A percentile compares a stretch with the other conserved stretches of the same genome.
Evolutionary conservation across 37 sponge, comb jelly and placozoan genomes (phyloP).

Genomic region (Dysidea cf. avara): DNA sequence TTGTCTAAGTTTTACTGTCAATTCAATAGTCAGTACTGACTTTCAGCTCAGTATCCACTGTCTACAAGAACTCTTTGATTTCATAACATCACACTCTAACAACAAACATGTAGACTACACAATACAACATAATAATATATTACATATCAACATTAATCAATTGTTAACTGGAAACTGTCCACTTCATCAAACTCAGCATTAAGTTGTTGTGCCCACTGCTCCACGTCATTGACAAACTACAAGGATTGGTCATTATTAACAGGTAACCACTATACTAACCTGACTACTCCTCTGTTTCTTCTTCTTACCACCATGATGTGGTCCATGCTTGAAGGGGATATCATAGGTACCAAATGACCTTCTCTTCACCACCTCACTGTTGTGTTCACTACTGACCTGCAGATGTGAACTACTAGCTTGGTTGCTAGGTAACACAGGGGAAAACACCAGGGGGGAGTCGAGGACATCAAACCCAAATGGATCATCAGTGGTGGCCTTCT

Average conservation of each 20-base stretch:
- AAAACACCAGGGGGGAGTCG: constrained; percentile 26
- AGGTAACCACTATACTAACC: neutral
- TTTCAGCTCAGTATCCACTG: too few relatives aligned
- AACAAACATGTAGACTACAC: too few relatives aligned
- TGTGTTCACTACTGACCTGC: neutral
- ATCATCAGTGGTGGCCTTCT: neutral
- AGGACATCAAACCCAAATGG: constrained; percentile 48
- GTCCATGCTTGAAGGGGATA: constrained; percentile 3
- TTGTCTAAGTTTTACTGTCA: too few relatives aligned
- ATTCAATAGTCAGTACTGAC: too few relatives aligned
- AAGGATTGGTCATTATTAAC: neutral
- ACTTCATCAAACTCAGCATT: constrained; percentile 55
- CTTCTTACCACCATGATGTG: neutral
- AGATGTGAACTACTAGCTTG: neutral
- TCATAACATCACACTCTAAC: too few relatives aligned
- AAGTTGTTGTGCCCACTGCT: constrained; percentile 45
- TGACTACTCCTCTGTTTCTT: neutral
- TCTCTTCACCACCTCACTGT: neutral
- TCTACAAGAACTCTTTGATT: too few relatives aligned
- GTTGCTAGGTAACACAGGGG: constrained; percentile 12
- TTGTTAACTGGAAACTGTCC: constrained; percentile 41
- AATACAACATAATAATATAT: too few relatives aligned
- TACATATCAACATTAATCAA: too few relatives aligned
- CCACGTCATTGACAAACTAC: constrained; percentile 22
- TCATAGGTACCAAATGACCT: constrained; percentile 18